Base-by-base conservation (phyloP, 2,888 invertebrate genomes). In the Cotesia congregata region DNA sequence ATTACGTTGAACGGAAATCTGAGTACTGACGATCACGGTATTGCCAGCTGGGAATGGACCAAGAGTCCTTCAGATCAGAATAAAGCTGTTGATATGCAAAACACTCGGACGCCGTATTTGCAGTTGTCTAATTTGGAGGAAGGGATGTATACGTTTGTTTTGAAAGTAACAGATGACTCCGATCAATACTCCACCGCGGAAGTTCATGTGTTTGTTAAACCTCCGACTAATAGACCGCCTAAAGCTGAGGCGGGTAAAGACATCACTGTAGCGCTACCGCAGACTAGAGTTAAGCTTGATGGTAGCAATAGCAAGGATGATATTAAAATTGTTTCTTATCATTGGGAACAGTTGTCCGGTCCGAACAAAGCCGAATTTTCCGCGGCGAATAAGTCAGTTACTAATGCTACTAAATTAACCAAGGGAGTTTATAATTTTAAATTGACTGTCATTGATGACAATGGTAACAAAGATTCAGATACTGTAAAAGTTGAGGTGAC, bases 1-100 rank as follows among this genome's bases (percentile, higher is more conserved):
- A 93, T 97, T 7, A 95, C 95, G 0, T 90, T 98, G 38, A 97
- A 96, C 88, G 98, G 98, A 4, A 98, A 95, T 83, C 91, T 95
- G 77, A 98, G 97, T 79, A 95, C 96, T 0, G 98, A 98, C 86
- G 98, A 98, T 90, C 95, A 97, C 85, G 96, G 96, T 82, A 98
- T 98, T 83, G 94, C 93, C 0, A 95, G 94, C 38, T 98, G 98
- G 96, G 97, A 98, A 89, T 98, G 98, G 98, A 97, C 96, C 0
- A 97, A 97, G 88, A 95, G 95, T 71, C 93, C 95, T 0, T 94
- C 95, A 69, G 96, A 96, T 86, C 95, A 96, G 81, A 94, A 95
- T 82, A 96, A 97, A 87, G 97, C 97, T 0, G 97, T 97, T 7
- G 98, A 98, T 86, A 98, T 98, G 97, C 97, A 98, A 91, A 96